phyloP scores from a whole-genome alignment of 2,113 vertebrate species.

The Ptilorrhoa leucosticta region DNA sequence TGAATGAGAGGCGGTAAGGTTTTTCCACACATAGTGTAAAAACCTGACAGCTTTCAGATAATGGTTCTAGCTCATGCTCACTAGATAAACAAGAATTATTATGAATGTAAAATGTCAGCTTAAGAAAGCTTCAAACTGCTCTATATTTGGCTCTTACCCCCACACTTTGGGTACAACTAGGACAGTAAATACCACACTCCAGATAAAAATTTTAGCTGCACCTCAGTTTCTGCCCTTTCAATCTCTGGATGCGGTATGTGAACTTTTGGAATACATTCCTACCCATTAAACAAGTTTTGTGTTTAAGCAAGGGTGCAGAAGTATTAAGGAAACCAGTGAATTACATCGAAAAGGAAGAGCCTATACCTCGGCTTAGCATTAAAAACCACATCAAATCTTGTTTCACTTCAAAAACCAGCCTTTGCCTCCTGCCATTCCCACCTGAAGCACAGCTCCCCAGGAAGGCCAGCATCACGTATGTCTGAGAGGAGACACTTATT shows the following conservation, averaged over 20 bases:
- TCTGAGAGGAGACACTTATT: not conserved
- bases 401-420: not conserved
- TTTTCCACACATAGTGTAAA: not conserved
- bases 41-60: not conserved
- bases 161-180: not conserved
- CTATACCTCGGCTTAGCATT: accelerated
- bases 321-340: not conserved
- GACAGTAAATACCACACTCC: not conserved
- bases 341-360: not conserved
- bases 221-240: not conserved
- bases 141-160: not conserved
- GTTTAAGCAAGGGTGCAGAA: not conserved
- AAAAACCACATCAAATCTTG: not conserved
- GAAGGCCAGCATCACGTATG: not conserved
- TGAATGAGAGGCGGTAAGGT: not conserved
- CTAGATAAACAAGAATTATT: not conserved
- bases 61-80: not conserved
- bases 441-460: accelerated
- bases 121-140: not conserved
- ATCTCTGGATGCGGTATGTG: not conserved
- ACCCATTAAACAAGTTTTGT: not conserved
- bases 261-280: not conserved
- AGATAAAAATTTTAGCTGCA: not conserved
- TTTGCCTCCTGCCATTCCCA: not conserved
- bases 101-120: not conserved